Evolutionary conservation across 2,888 invertebrate genomes (phyloP), one percentile per base, ranked within the genome.

Genomic region (Steinernema scapterisci): DNA sequence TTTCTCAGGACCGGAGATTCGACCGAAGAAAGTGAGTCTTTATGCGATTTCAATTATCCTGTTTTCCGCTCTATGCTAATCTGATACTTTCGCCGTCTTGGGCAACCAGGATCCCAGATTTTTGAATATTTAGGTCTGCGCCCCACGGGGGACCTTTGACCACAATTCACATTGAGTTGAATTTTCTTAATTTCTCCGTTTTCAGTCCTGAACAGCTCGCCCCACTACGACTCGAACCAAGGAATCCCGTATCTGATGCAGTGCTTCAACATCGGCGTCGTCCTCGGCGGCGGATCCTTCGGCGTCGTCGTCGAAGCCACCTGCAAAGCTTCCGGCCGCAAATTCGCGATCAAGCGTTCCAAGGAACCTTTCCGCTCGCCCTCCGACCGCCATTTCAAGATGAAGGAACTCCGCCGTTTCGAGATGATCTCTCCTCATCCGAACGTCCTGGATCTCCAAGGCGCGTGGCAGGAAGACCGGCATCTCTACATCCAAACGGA

Each of bases 321-420:
- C 13, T 63, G 63, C 63, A 63, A 63, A 31, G 6, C 38, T 7
- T 27, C 63, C 88, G 91, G 91, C 0, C 88, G 90, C 52, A 88
- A 90, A 63, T 93, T 93, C 89, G 93, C 93, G 0, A 90, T 93
- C 0, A 93, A 93, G 88, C 90, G 91, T 81, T 91, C 92, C 0
- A 71, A 80, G n/a, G 79, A 81, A 13, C 63, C 76, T 1, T 81
- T 82, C 51, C 80, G 82, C 45, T 81, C 76, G 46, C 75, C 73
- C 13, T 78, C 79, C 16, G 80, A 84, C 27, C 78, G 83, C 27
- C 48, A 54, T 21, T 71, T 71, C 13, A 84, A 84, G 73, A 77
- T 83, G 45, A 75, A 81, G 27, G 86, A 86, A 70, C 85, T 84
- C 5, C 92, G 89, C 92, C 91, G 92, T n/a, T 46, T 71, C 71